Conservation (phyloP, 92 coral and sea anemone genomes). For the Paramuricea clavata region DNA sequence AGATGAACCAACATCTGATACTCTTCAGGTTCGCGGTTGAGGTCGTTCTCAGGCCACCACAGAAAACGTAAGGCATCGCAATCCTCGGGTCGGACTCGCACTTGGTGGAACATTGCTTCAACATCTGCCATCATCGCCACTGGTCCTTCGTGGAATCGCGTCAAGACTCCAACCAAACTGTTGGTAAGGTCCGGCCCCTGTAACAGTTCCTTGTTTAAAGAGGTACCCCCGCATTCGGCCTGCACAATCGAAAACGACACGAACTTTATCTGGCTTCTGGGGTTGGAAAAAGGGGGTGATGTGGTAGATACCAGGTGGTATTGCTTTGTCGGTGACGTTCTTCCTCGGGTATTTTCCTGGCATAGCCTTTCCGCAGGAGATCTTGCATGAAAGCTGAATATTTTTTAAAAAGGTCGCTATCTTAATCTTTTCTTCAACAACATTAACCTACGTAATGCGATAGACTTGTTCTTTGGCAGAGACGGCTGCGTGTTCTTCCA, state of each 20-base stretch:
- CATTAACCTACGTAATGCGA: slow-evolving; percentile 50
- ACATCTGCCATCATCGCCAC: slow-evolving; percentile 2
- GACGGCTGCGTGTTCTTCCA: slow-evolving; percentile 59
- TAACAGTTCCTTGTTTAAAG: slow-evolving; percentile 43
- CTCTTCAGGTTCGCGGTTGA: neutral
- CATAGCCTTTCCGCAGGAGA: slow-evolving; percentile 31
- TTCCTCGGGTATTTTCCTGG: slow-evolving; percentile 15
- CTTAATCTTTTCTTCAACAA: slow-evolving; percentile 53
- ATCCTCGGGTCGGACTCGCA: neutral
- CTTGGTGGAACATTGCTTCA: neutral
- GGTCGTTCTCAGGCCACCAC: neutral
- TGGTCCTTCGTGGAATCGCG: neutral
- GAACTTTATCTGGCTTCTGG: slow-evolving; percentile 56
- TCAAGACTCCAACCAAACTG: neutral
- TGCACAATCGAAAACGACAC: slow-evolving; percentile 50
- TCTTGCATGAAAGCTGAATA: slow-evolving; percentile 52
- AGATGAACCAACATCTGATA: neutral
- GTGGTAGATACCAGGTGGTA: no score
- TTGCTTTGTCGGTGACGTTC: no score
- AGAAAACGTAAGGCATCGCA: neutral
- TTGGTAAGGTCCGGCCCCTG: slow-evolving; percentile 10
- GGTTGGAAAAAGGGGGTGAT: slow-evolving; percentile 59
- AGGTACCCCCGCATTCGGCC: slow-evolving; percentile 36
- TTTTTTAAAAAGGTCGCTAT: slow-evolving; percentile 18
- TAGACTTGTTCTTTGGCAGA: slow-evolving; percentile 42